Evolutionary conservation across 2,113 vertebrate species (phyloP).

Genomic region (Aythya baeri): DNA sequence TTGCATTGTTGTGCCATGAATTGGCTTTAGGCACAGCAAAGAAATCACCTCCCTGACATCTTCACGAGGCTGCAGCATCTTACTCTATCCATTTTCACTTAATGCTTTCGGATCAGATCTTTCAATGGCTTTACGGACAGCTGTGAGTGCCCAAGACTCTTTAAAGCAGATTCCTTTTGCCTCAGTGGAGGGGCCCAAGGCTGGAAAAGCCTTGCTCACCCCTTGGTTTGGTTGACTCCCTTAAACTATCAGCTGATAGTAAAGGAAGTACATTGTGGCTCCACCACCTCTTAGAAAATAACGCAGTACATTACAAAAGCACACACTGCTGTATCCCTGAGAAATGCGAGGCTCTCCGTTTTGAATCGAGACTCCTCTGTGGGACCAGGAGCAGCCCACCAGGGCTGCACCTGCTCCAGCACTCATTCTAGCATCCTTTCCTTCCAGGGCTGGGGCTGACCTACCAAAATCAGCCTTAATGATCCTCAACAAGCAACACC

Average conservation of each 20-base stretch:
- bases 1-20: not conserved
- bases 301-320: fast-evolving
- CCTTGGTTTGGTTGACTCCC: not conserved
- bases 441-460: not conserved
- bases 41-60: not conserved
- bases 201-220: not conserved
- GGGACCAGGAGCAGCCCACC: too few relatives aligned
- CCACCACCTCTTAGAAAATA: not conserved
- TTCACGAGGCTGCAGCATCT: not conserved
- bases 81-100: not conserved
- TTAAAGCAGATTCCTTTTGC: not conserved
- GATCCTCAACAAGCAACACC: not conserved
- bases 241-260: not conserved
- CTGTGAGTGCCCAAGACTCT: not conserved
- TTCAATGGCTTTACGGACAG: not conserved
- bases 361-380: not conserved
- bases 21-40: not conserved
- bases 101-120: not conserved
- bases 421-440: not conserved
- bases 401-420: too few relatives aligned
- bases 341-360: not conserved
- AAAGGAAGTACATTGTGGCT: not conserved
- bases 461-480: not conserved
- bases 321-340: not conserved
- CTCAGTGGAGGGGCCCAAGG: fast-evolving